phyloP scores from a whole-genome alignment of 2,797 vertebrate genomes.

The Sebastes itinus region DNA sequence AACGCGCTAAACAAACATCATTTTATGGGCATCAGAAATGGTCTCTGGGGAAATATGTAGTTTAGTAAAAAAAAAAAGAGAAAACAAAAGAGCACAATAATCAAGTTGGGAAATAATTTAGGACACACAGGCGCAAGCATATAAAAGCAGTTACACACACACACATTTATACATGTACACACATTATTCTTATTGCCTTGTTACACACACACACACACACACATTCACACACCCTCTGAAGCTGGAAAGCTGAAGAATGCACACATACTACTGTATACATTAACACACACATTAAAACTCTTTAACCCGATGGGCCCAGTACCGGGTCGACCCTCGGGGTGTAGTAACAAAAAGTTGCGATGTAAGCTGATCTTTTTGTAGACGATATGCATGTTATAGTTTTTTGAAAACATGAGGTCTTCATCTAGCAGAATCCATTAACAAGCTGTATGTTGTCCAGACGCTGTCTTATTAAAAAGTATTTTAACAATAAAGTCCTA shows the following conservation, averaged over 20 bases:
- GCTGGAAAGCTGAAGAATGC: not conserved
- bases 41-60: constrained; percentile 71
- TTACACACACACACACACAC: not conserved
- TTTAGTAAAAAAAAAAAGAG: constrained; percentile 44
- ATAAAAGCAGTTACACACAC: not conserved
- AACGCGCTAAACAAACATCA: constrained; percentile 52
- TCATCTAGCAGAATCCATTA: no score
- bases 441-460: no score
- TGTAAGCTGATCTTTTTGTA: no score
- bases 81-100: constrained; percentile 44
- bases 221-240: not conserved
- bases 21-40: constrained; percentile 58
- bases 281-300: constrained; percentile 1
- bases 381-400: no score
- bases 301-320: fast-evolving
- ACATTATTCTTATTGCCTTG: constrained; percentile 4
- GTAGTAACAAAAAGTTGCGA: no score
- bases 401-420: no score
- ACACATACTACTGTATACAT: not conserved
- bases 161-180: not conserved
- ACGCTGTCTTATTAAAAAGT: no score
- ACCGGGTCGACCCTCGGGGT: no score
- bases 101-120: constrained; percentile 62
- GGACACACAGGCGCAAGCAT: constrained; percentile 20
- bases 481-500: no score